phyloP scores from a whole-genome alignment of 1,140 invertebrate genomes.

The Meloidogyne floridensis region DNA sequence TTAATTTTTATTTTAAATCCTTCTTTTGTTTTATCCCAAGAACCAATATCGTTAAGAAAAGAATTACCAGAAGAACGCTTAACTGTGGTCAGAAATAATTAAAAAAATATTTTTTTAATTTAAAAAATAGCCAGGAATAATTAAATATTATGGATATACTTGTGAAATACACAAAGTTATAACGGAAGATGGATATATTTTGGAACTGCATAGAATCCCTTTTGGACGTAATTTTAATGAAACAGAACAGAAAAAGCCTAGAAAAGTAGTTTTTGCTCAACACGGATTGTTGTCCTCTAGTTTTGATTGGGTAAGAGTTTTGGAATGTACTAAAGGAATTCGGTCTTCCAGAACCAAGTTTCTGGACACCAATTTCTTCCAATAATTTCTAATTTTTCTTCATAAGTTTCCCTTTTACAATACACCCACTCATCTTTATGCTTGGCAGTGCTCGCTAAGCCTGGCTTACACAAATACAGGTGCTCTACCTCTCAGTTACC shows the following conservation, averaged over 20 bases:
- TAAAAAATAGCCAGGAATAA: constrained; percentile 46
- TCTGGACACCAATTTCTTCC: too few species aligned
- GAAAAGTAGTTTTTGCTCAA: constrained; percentile 69
- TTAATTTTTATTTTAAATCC: neutral
- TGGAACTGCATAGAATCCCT: constrained; percentile 77
- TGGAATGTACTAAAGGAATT: too few species aligned
- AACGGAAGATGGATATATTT: constrained; percentile 77
- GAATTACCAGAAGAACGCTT: constrained; percentile 29
- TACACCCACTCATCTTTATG: too few species aligned
- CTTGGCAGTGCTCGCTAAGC: too few species aligned
- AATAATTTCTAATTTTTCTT: too few species aligned
- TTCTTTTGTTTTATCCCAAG: neutral
- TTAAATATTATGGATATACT: constrained; percentile 71
- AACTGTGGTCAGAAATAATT: neutral
- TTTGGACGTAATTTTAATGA: constrained; percentile 65
- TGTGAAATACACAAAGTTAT: constrained; percentile 72
- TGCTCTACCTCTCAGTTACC: too few species aligned
- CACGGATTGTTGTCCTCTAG: constrained; percentile 79
- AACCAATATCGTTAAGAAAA: neutral
- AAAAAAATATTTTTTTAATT: neutral
- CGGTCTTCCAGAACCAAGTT: too few species aligned
- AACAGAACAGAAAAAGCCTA: constrained; percentile 40
- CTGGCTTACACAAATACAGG: too few species aligned
- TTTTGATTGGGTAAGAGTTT: constrained; percentile 75
- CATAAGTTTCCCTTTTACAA: too few species aligned